phyloP scores from a whole-genome alignment of 2,113 vertebrate species.

The Halichoeres trimaculatus region DNA sequence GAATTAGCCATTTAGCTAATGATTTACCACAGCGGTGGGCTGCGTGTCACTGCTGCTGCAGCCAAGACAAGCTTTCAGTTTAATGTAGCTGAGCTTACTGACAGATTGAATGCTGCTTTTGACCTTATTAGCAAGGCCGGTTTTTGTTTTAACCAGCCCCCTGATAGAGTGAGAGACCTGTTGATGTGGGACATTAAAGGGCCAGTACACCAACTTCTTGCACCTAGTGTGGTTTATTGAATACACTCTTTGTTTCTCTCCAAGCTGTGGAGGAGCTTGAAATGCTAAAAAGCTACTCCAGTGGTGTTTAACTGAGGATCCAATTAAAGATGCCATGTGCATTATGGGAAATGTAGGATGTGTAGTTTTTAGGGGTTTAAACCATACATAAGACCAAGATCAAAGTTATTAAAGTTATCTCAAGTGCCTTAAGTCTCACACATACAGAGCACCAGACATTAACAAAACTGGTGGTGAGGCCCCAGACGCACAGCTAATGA shows the following conservation, averaged over 20 bases:
- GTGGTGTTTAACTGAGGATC: background rate
- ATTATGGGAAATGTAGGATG: background rate
- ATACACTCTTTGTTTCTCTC: no score
- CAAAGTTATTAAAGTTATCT: background rate
- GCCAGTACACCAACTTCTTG: background rate
- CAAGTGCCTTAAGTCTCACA: background rate
- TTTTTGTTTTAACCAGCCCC: slow-evolving; percentile 40
- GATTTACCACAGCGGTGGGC: slow-evolving; percentile 57
- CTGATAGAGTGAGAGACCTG: slow-evolving; percentile 19
- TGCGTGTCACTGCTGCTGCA: slow-evolving; percentile 32
- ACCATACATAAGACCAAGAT: background rate
- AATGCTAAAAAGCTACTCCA: background rate
- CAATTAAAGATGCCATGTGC: background rate
- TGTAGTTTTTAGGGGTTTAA: background rate
- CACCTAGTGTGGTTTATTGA: background rate
- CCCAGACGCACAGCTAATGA: slow-evolving; percentile 8
- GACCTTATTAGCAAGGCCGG: slow-evolving; percentile 49
- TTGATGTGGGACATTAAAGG: slow-evolving; percentile 34
- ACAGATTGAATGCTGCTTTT: slow-evolving; percentile 54
- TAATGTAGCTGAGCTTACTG: slow-evolving; percentile 49
- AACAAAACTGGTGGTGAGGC: slow-evolving; percentile 7
- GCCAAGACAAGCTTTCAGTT: slow-evolving; percentile 64
- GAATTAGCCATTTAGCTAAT: slow-evolving; percentile 63
- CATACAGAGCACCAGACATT: background rate
- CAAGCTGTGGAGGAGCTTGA: no score